A percentile compares a stretch with the other conserved stretches of the same genome.
Evolutionary conservation across 2,888 invertebrate genomes (phyloP).

Genomic region (Linyphia triangularis): DNA sequence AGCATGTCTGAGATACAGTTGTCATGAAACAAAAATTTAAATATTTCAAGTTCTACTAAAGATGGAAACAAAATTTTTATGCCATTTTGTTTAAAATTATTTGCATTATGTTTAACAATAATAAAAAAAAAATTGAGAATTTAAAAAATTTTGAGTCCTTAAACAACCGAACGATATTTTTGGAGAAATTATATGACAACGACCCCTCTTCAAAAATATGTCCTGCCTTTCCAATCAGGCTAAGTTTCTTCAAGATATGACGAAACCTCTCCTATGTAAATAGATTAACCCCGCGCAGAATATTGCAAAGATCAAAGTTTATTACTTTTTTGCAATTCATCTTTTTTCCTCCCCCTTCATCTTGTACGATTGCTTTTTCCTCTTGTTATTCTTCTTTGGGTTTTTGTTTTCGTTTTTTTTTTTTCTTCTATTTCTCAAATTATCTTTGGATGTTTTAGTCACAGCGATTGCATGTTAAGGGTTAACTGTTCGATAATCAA

Average conservation of each 20-base stretch:
- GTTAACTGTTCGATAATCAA: slow-evolving; percentile 55
- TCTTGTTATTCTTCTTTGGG: not conserved
- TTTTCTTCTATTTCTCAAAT: not conserved
- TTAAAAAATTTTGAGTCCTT: no score
- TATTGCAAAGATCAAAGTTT: slow-evolving; percentile 60
- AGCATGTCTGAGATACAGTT: no score
- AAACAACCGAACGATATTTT: no score
- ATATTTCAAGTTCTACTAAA: no score
- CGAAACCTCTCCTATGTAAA: slow-evolving; percentile 55
- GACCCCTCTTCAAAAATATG: not conserved
- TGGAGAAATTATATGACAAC: no score
- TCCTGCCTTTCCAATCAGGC: slow-evolving; percentile 60
- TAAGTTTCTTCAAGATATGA: slow-evolving; percentile 59
- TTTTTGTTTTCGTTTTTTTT: slow-evolving; percentile 13
- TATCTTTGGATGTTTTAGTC: not conserved
- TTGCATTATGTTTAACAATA: no score
- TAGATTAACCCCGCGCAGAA: slow-evolving; percentile 58
- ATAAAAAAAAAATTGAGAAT: no score
- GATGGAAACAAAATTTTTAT: no score
- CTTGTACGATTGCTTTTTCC: not conserved
- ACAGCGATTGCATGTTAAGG: slow-evolving; percentile 3
- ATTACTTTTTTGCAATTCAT: slow-evolving; percentile 59
- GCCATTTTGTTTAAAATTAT: no score
- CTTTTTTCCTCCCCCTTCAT: not conserved
- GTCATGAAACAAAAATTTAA: no score